phyloP scores from a whole-genome alignment of 1,140 invertebrate species.

The Rhagoletis zephyria region DNA sequence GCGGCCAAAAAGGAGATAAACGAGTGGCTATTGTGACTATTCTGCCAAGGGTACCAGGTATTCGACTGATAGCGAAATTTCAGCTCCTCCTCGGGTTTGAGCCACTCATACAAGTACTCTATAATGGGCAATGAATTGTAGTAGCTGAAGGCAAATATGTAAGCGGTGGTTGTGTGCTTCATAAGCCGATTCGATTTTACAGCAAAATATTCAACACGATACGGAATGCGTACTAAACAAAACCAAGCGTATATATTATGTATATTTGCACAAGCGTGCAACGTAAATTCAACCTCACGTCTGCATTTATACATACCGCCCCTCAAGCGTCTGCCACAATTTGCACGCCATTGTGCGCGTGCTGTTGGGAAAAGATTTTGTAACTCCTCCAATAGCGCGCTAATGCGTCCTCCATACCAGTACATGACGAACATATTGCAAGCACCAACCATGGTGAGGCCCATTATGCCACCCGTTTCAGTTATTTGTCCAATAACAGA shows the following conservation, averaged over 20 bases:
- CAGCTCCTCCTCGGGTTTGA: constrained; percentile 40
- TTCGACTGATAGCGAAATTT: constrained; percentile 62
- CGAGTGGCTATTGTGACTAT: constrained; percentile 46
- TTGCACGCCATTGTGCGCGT: background rate
- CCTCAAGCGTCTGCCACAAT: background rate
- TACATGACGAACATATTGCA: constrained; percentile 61
- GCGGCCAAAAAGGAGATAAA: constrained; percentile 51
- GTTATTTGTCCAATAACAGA: constrained; percentile 55
- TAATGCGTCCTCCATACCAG: constrained; percentile 58
- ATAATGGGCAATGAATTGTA: constrained; percentile 63
- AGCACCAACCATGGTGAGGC: constrained; percentile 59
- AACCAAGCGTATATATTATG: too few relatives aligned
- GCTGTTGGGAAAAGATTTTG: constrained; percentile 58
- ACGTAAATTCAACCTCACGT: too few relatives aligned
- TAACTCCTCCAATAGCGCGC: constrained; percentile 60
- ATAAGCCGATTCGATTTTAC: constrained; percentile 59
- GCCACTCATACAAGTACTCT: constrained; percentile 59
- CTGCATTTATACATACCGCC: background rate
- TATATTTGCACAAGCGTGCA: too few relatives aligned
- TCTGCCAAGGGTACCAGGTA: constrained; percentile 68
- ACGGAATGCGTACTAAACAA: constrained; percentile 6
- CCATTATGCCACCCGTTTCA: constrained; percentile 63
- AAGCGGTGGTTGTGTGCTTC: constrained; percentile 59
- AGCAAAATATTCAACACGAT: constrained; percentile 60
- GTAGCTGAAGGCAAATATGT: constrained; percentile 59